Evolutionary conservation across 1,140 invertebrate species (phyloP), one percentile per base, ranked within the genome.

Genomic region (Frieseomelitta varia): DNA sequence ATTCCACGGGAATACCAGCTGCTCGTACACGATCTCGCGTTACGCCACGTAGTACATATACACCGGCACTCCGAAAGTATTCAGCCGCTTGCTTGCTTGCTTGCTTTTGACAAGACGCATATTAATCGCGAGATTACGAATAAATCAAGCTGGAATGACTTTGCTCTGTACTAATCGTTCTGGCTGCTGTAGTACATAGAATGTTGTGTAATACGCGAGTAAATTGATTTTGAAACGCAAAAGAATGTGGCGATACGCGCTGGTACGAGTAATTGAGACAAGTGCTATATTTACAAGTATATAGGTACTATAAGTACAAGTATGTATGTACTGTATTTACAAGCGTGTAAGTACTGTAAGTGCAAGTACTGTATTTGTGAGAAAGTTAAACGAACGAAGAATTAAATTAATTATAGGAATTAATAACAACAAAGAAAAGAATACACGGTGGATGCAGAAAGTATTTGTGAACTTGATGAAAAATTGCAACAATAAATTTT

Each of bases 1-100:
- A 88, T 88, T 88, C 82, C 77, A 63, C 39, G 71, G 67, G 58
- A 79, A 84, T 87, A 58, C 72, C 78, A 27, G 15, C 39, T 17
- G 30, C 34, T 34, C 34, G 34, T 27, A 24, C 39, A 12, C 11
- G 19, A 3, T 6, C 61, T 68, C n/a, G 17, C 55, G 67, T 55
- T 63, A 34, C 51, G 6, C 27, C n/a, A 12, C 15, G 6, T 65
- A 27, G 17, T 53, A 47, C 8, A 47, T 6, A 39, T 47, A 47
- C 39, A 47, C n/a, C 27, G 17, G 17, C 27, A 27, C 63, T 27
- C 30, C 63, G n/a, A n/a, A 61, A 61, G 58, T 61, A 61, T 61
- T 61, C 12, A 61, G n/a, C 21, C 56, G 17, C 24, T 14, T 61
- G 58, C 58, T 61, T n/a, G 19, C 24, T 14, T 61, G 58, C 58